Evolutionary conservation across 1,140 invertebrate genomes (phyloP).

Genomic region (Orius insidiosus): DNA sequence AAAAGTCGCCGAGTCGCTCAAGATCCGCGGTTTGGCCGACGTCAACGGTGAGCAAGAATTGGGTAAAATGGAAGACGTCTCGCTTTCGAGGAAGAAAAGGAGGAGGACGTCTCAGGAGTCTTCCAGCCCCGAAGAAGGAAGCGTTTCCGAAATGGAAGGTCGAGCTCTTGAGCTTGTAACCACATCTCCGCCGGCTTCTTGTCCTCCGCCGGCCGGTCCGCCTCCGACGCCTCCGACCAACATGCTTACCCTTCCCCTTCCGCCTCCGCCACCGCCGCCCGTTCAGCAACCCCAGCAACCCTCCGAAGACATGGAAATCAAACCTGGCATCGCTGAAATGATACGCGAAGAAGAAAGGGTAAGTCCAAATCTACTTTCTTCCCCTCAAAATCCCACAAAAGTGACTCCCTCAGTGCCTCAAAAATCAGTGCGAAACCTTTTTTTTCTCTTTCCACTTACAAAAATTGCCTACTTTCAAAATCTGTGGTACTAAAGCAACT

Average conservation of each 20-base stretch:
- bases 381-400: too few relatives aligned
- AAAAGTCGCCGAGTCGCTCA: conserved; percentile 69
- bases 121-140: conserved; percentile 14
- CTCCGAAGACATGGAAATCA: conserved; percentile 73
- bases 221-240: conserved; percentile 22
- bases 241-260: conserved; percentile 17
- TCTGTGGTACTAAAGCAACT: too few relatives aligned
- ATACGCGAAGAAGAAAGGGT: conserved; percentile 89
- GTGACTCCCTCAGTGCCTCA: too few relatives aligned
- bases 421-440: too few relatives aligned
- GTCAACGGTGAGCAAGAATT: conserved; percentile 54
- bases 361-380: conserved; percentile 41
- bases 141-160: conserved; percentile 14
- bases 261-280: conserved; percentile 19
- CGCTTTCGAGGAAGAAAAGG: conserved; percentile 18
- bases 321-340: conserved; percentile 85
- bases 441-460: too few relatives aligned
- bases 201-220: conserved; percentile 22
- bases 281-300: conserved; percentile 24
- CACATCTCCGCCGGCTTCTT: conserved; percentile 21
- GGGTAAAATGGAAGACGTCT: conserved; percentile 20
- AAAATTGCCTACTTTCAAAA: too few relatives aligned
- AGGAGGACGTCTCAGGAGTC: conserved; percentile 14
- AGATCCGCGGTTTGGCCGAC: conserved; percentile 72
- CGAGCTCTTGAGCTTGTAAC: conserved; percentile 20